Evolutionary conservation across 2,888 invertebrate genomes (phyloP).

Genomic region (Lasioglossum zephyrum): DNA sequence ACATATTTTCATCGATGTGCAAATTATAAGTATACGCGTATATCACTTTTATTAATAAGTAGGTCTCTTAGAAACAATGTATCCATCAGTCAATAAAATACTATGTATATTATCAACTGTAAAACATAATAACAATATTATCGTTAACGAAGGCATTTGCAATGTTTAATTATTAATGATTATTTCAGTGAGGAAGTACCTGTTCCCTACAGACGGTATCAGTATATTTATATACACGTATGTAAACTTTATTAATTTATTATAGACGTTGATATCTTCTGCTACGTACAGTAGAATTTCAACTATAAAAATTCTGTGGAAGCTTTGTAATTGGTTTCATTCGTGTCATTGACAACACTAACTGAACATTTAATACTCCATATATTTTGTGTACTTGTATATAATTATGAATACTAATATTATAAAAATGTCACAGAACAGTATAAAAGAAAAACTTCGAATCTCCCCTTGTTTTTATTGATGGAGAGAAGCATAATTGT

Average conservation of each 20-base stretch:
- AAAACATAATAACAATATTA: constrained; percentile 33
- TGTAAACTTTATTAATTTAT: background rate
- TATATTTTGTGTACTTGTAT: background rate
- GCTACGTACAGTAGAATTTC: background rate
- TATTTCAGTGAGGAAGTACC: constrained; percentile 13
- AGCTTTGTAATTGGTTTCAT: constrained; percentile 8
- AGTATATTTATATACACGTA: too few species aligned
- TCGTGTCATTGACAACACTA: background rate
- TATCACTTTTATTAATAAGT: background rate
- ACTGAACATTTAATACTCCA: background rate
- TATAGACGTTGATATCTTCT: background rate
- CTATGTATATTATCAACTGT: constrained; percentile 25
- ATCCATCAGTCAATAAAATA: constrained; percentile 18
- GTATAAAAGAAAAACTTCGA: background rate
- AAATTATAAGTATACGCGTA: background rate
- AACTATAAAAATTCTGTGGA: background rate
- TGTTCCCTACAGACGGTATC: constrained; percentile 5
- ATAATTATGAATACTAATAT: background rate
- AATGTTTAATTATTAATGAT: constrained; percentile 28
- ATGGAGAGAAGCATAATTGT: background rate
- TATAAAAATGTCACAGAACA: background rate
- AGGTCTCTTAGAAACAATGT: constrained; percentile 9
- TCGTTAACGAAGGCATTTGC: constrained; percentile 15
- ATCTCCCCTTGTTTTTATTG: background rate
- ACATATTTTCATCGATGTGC: background rate